These are phyloP conservation scores for Drosophila lacteicornis DNA, from an alignment of 1,140 invertebrate species.

Conservation along the genomic window DNA sequence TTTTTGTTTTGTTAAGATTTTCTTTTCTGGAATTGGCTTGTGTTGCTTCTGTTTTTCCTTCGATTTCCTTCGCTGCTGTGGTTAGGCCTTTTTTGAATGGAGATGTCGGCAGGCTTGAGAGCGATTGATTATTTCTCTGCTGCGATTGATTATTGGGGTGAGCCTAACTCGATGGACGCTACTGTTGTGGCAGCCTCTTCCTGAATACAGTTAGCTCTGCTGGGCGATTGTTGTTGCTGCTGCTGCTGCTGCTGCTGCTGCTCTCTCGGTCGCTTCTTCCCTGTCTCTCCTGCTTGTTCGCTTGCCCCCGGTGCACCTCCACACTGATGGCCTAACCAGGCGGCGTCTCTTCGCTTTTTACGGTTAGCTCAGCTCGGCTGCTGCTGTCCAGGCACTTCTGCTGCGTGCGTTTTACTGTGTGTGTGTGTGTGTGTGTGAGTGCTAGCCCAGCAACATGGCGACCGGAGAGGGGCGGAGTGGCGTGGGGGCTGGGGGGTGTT, in stretches of 20 bases:
- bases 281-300: constrained; percentile 1
- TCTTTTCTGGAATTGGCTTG: constrained; percentile 16
- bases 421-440: constrained; percentile 43
- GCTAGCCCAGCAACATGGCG: constrained; percentile 77
- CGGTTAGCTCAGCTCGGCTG: constrained; percentile 31
- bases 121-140: constrained; percentile 23
- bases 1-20: constrained; percentile 11
- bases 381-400: constrained; percentile 28
- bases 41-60: neutral
- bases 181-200: constrained; percentile 34
- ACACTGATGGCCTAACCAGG: constrained; percentile 78
- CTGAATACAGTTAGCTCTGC: constrained; percentile 16
- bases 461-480: constrained; percentile 24
- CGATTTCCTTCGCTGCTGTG: constrained; percentile 24
- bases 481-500: constrained; percentile 20
- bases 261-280: constrained; percentile 7
- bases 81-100: constrained; percentile 60
- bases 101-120: constrained; percentile 59
- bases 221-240: constrained; percentile 1
- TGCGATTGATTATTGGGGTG: constrained; percentile 22
- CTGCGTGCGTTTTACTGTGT: constrained; percentile 19
- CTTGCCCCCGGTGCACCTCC: constrained; percentile 74
- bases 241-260: constrained; percentile 3
- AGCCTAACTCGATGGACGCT: constrained; percentile 38
- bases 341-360: constrained; percentile 49